Conservation (phyloP, 2,113 vertebrate genomes). For the Thinocorus orbignyianus region DNA sequence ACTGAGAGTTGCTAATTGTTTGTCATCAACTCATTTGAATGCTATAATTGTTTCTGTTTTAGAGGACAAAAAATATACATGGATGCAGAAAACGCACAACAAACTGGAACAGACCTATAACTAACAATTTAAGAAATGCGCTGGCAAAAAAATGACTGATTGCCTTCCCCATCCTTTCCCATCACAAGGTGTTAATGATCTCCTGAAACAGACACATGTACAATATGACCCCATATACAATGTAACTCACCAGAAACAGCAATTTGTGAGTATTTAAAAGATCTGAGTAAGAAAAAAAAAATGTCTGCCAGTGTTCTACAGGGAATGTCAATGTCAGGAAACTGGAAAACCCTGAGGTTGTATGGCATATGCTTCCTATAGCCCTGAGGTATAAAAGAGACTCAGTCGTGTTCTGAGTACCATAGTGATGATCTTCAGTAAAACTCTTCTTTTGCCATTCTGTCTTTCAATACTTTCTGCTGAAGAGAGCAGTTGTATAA, state of each 20-base stretch:
- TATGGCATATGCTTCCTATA: not conserved
- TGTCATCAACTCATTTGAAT: not conserved
- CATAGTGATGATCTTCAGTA: not conserved
- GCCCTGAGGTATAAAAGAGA: not conserved
- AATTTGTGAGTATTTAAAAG: not conserved
- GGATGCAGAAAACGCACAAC: not conserved
- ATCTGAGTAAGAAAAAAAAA: not conserved
- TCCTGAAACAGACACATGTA: not conserved
- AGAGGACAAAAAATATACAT: not conserved
- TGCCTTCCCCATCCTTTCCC: not conserved
- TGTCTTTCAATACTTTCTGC: slow-evolving; percentile 21
- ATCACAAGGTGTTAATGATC: not conserved
- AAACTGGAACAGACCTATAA: not conserved
- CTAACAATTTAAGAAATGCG: not conserved
- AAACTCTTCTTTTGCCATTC: not conserved
- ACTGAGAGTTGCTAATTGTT: not conserved
- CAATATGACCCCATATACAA: not conserved
- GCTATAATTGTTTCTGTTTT: not conserved
- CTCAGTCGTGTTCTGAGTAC: not conserved
- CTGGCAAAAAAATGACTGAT: not conserved
- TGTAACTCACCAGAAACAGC: not conserved
- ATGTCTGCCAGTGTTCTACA: not conserved
- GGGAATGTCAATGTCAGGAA: slow-evolving; percentile 1
- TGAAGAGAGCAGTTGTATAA: not conserved
- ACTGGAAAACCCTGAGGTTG: not conserved